Conservation (phyloP, 1,140 invertebrate genomes). For the Pantala flavescens region DNA sequence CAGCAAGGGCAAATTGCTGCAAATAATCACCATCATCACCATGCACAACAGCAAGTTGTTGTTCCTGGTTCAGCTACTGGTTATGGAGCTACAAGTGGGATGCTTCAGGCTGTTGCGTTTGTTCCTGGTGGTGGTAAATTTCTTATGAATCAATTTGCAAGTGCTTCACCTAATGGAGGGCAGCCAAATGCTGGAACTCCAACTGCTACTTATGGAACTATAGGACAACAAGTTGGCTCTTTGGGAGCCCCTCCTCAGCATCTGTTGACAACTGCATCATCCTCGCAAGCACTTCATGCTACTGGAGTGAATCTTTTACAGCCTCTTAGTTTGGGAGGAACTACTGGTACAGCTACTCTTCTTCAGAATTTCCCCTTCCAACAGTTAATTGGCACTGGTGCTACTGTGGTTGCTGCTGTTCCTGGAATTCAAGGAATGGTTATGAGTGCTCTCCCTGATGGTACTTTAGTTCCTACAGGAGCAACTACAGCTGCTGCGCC, state of each 20-base stretch:
- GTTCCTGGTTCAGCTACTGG: background rate
- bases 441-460: constrained; percentile 50
- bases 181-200: background rate
- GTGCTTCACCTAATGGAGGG: background rate
- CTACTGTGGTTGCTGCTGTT: constrained; percentile 39
- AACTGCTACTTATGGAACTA: background rate
- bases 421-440: constrained; percentile 67
- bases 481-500: constrained; percentile 39
- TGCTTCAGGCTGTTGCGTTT: constrained; percentile 59
- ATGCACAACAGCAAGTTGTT: background rate
- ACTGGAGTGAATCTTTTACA: constrained; percentile 57
- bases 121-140: constrained; percentile 43
- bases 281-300: constrained; percentile 35
- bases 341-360: constrained; percentile 47
- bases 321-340: constrained; percentile 54
- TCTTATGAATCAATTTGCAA: background rate
- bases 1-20: background rate
- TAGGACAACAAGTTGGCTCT: background rate
- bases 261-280: constrained; percentile 42
- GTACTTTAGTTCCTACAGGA: constrained; percentile 40
- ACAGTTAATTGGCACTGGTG: constrained; percentile 41
- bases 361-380: constrained; percentile 70
- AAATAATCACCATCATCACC: background rate
- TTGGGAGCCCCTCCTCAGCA: constrained; percentile 38
- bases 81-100: background rate